These are phyloP conservation scores for Aethes cnicana DNA, from an alignment of 2,888 invertebrate species.

Conservation along the genomic window DNA sequence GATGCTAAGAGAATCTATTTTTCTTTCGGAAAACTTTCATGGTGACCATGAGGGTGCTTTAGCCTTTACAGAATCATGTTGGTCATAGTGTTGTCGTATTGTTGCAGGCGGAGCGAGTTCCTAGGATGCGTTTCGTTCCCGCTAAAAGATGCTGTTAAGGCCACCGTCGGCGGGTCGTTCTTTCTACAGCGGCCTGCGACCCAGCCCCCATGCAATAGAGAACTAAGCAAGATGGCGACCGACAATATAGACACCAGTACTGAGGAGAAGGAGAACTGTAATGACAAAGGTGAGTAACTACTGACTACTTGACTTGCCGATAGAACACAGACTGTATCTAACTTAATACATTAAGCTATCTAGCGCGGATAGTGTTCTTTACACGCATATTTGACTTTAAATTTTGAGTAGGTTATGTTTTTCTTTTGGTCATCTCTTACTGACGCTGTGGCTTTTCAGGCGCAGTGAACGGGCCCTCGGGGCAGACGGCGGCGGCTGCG, in stretches of 20 bases:
- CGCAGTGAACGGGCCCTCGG: slow-evolving; percentile 66
- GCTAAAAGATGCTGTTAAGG: slow-evolving; percentile 90
- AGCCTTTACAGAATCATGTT: slow-evolving; percentile 13
- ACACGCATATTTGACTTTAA: no score
- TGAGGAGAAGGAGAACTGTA: slow-evolving; percentile 70
- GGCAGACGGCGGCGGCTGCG: slow-evolving; percentile 77
- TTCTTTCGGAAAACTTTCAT: no score
- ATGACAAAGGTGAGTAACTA: slow-evolving; percentile 61
- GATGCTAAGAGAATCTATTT: no score
- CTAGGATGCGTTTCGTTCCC: slow-evolving; percentile 97
- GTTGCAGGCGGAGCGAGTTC: slow-evolving; percentile 95
- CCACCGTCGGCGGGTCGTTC: slow-evolving; percentile 86
- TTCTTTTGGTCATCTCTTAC: no score
- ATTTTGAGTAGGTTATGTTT: no score
- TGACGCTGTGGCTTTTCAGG: slow-evolving; percentile 45
- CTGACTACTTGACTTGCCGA: no score
- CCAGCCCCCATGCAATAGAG: slow-evolving; percentile 47
- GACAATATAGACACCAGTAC: slow-evolving; percentile 75
- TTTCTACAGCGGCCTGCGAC: slow-evolving; percentile 83
- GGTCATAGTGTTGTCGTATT: slow-evolving; percentile 39
- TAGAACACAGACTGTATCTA: no score
- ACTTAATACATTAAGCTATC: no score
- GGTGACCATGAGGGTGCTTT: no score
- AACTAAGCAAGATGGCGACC: slow-evolving; percentile 75
- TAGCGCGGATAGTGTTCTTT: no score